Base-by-base conservation (phyloP, 2,113 vertebrate species). In the Oplegnathus fasciatus region DNA sequence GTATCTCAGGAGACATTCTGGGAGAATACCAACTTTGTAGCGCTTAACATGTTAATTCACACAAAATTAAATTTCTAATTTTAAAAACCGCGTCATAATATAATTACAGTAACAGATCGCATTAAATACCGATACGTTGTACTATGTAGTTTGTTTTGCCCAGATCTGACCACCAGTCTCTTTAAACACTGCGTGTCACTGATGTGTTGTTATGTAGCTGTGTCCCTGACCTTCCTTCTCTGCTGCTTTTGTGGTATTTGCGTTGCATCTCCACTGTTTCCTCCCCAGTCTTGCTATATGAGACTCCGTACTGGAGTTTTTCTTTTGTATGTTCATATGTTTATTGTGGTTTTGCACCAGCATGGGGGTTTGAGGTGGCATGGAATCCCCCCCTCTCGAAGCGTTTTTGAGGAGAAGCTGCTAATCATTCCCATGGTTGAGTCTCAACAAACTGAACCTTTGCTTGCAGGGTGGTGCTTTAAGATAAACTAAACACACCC, bases 81-180 rank as follows among this genome's bases (percentile, higher is more conserved):
- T 20, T 20, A 22, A 22, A 40, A 42, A 15, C 17, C 55, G 30
- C 57, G 60, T 26, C 22, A 26, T 32, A 34, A 37, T 52, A 4
- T 55, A 15, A 68, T 68, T 8, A 28, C 42, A 54, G 30, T 44
- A 9, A 54, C 30, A 34, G n/a, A 37, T 66, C 3, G 9, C 14
- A 78, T 55, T 17, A 83, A 58, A 4, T 14, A 7, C 22, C 9
- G 44, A 62, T 30, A 13, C 6, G 65, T 9, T 28, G 34, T 48
- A 52, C 44, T 7, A 3, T 13, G 6, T 26, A 18, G 61, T 58
- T 66, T 20, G n/a, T 82, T 89, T 91, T 93, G 93, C 93, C 91
- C 92, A 93, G 92, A 92, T 93, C 88, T 92, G 83, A 82, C 72
- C 70, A 57, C 62, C 67, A 85, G 84, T 73, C 80, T 84, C 71